A percentile compares a stretch with the other conserved stretches of the same genome.
These are phyloP conservation scores for Dasysyrphus tricinctus DNA, from an alignment of 2,888 invertebrate genomes.

Conservation along the genomic window DNA sequence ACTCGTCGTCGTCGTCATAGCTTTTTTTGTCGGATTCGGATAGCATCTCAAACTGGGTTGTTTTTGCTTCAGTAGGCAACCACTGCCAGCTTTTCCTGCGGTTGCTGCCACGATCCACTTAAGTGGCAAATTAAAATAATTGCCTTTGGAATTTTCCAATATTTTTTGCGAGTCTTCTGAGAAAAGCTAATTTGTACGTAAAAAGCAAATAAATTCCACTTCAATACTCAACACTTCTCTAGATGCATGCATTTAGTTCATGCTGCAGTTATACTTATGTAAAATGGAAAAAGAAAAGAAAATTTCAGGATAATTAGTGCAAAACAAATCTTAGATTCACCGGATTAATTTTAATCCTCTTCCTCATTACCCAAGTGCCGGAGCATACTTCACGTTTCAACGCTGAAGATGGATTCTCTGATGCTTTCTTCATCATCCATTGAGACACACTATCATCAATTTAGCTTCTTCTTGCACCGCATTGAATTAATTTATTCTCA, in stretches of 20 bases:
- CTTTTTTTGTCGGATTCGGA: constrained; percentile 6
- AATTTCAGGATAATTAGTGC: constrained; percentile 11
- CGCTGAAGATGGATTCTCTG: constrained; percentile 25
- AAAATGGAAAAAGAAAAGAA: constrained; percentile 3
- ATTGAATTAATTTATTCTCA: constrained; percentile 25
- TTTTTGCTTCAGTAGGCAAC: neutral
- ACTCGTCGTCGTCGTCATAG: neutral
- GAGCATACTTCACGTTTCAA: constrained; percentile 34
- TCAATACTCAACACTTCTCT: constrained; percentile 4
- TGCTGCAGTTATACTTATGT: neutral
- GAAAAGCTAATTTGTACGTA: constrained; percentile 39
- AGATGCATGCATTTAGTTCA: neutral
- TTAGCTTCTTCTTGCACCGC: constrained; percentile 11
- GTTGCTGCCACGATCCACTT: constrained; percentile 35
- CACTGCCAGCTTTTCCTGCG: constrained; percentile 11
- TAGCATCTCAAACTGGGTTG: constrained; percentile 46
- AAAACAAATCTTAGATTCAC: constrained; percentile 47
- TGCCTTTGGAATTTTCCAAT: constrained; percentile 40
- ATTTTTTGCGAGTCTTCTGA: constrained; percentile 16
- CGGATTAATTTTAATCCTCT: constrained; percentile 39
- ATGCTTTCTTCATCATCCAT: constrained; percentile 44
- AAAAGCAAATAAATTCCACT: constrained; percentile 26
- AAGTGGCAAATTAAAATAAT: constrained; percentile 61
- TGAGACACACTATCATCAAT: constrained; percentile 33
- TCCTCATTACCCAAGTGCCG: constrained; percentile 41